phyloP scores from a whole-genome alignment of 2,113 vertebrate species.

The Cyanocitta stelleri region DNA sequence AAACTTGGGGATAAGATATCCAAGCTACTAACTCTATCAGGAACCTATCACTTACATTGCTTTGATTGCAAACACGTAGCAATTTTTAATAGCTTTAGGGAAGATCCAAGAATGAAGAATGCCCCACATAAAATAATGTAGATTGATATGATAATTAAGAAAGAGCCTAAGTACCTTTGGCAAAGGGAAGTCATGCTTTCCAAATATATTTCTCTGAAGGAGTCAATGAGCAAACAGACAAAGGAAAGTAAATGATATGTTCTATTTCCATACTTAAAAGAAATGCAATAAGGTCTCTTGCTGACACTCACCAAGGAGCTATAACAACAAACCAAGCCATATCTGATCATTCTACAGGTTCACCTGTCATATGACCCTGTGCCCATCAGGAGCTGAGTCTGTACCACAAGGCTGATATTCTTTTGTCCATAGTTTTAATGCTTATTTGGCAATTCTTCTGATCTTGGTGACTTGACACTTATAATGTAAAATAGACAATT shows the following conservation, averaged over 20 bases:
- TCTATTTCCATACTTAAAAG: not conserved
- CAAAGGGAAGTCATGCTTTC: not conserved
- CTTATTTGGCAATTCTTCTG: not conserved
- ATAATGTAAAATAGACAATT: not conserved
- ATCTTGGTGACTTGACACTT: not conserved
- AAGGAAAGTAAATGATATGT: not conserved
- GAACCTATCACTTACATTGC: not conserved
- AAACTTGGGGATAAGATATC: not conserved
- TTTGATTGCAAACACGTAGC: not conserved
- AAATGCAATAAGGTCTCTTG: not conserved
- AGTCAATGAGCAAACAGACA: not conserved
- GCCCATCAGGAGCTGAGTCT: not conserved
- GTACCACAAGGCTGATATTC: not conserved
- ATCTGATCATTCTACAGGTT: not conserved
- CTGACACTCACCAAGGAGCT: not conserved
- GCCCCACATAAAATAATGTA: not conserved
- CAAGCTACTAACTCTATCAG: not conserved
- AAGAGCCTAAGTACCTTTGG: not conserved
- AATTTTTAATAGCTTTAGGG: not conserved
- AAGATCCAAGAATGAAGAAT: not conserved
- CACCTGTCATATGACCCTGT: fast-evolving
- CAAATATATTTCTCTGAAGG: not conserved
- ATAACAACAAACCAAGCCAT: not conserved
- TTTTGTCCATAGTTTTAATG: not conserved
- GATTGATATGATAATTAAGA: not conserved